Base-by-base conservation (phyloP, 2,888 invertebrate species). In the Thereva unica region DNA sequence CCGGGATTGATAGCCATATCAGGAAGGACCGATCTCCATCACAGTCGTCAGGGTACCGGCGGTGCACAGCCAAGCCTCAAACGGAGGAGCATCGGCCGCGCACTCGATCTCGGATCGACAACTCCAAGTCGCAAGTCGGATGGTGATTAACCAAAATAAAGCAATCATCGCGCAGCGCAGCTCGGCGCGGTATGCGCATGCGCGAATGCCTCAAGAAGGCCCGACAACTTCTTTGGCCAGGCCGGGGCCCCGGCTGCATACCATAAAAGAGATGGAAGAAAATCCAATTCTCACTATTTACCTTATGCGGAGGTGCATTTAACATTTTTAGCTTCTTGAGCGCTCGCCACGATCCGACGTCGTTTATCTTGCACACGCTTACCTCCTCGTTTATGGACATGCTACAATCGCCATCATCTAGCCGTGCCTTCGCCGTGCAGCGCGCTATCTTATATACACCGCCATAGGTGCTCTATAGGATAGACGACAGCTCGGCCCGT, bases 351-450 rank as follows among this genome's bases (percentile, higher is more conserved):
- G 53, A 64, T 64, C 47, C 45, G 64, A 64, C 54, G 49, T 38
- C 66, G 66, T 66, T 66, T 66, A 66, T 66, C 66, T 66, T 66
- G 66, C 56, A 66, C 66, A 66, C 66, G 66, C 66, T 66, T 66
- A 49, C 47, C 54, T 64, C 12, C 38, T 64, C 64, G 45, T 53
- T 64, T 66, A 66, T 57, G 66, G 66, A 50, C 44, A 57, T 57
- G 57, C 47, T 40, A 40, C 53, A 61, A 41, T 41, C 49, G 50
- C 6, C 61, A 41, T 52, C 34, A 42, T 64, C 64, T 53, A 44
- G 59, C 56, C 44, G 23, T 23, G 23, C 23, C 23, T 23, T 23
- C 23, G 23, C 23, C 23, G 23, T 23, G 23, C 23, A 23, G 23
- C 23, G 1, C 23, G 23, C 23, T 23, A 23, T 23, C 23, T 23